A percentile compares a stretch with the other conserved stretches of the same genome.
phyloP scores from a whole-genome alignment of 2,888 invertebrate species.

The Dolichopus griseipennis region DNA sequence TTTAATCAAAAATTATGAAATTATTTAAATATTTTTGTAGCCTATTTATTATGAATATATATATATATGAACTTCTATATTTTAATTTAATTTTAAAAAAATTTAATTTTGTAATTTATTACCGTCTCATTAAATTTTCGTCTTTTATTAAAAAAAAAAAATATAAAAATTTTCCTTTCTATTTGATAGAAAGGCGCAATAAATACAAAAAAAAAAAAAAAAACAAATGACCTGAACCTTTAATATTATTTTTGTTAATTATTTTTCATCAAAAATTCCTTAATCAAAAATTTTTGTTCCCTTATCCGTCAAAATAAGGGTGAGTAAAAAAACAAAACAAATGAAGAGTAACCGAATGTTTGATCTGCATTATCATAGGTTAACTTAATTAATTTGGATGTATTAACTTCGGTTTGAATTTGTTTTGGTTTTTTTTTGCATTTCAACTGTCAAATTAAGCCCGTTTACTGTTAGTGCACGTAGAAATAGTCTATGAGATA shows the following conservation, averaged over 20 bases:
- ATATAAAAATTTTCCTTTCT: no score
- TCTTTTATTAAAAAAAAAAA: background rate
- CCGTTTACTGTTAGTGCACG: no score
- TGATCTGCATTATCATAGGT: no score
- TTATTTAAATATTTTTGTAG: no score
- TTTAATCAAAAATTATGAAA: no score
- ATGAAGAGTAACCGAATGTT: background rate
- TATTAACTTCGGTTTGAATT: no score
- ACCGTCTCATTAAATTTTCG: background rate
- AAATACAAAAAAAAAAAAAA: background rate
- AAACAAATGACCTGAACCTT: conserved; percentile 1
- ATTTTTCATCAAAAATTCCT: background rate
- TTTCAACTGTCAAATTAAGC: no score
- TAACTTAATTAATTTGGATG: no score
- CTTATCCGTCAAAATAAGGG: background rate
- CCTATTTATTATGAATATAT: no score
- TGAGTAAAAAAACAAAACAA: background rate
- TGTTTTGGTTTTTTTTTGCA: no score
- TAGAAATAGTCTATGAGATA: no score
- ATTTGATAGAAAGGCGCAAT: no score
- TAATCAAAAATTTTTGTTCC: background rate
- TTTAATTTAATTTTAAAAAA: background rate
- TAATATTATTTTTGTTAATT: conserved; percentile 6
- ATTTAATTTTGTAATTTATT: conserved; percentile 1
- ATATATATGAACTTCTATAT: background rate